These are phyloP conservation scores for Crocidura indochinensis DNA, from an alignment of 2,797 vertebrate species.

Conservation along the genomic window DNA sequence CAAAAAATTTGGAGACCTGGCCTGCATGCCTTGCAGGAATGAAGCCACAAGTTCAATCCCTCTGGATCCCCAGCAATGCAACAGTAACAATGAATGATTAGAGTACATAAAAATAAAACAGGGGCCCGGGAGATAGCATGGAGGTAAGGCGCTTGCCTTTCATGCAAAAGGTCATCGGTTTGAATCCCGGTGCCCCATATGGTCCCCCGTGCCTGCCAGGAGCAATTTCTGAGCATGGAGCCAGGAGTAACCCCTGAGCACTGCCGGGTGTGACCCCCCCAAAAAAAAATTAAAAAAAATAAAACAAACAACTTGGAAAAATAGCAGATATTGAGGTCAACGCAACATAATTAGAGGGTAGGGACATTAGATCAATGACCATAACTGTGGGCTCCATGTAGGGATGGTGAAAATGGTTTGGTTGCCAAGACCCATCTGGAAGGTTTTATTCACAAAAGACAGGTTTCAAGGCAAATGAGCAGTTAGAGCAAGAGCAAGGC, in stretches of 20 bases:
- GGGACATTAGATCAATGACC: not conserved
- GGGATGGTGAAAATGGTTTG: not conserved
- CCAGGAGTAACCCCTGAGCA: too few species aligned
- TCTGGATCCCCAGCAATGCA: too few species aligned
- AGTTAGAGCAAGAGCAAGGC: not conserved
- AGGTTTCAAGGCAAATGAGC: not conserved
- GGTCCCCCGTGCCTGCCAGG: too few species aligned
- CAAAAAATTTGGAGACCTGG: slow-evolving; percentile 25
- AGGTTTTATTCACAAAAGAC: not conserved
- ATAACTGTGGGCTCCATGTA: not conserved
- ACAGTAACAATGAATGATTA: slow-evolving; percentile 27
- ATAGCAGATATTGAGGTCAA: not conserved
- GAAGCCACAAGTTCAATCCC: too few species aligned
- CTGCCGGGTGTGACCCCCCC: too few species aligned
- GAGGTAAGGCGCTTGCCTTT: too few species aligned
- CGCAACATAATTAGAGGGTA: not conserved
- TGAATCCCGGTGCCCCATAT: too few species aligned
- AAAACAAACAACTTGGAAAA: slow-evolving; percentile 45
- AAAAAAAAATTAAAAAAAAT: too few species aligned
- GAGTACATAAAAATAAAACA: slow-evolving; percentile 43
- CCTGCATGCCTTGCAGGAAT: too few species aligned
- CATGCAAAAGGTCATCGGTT: too few species aligned
- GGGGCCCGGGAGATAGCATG: too few species aligned
- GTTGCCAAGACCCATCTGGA: not conserved
- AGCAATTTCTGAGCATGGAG: too few species aligned